Conservation (phyloP, 2,797 vertebrate genomes). For the Etheostoma perlongum region DNA sequence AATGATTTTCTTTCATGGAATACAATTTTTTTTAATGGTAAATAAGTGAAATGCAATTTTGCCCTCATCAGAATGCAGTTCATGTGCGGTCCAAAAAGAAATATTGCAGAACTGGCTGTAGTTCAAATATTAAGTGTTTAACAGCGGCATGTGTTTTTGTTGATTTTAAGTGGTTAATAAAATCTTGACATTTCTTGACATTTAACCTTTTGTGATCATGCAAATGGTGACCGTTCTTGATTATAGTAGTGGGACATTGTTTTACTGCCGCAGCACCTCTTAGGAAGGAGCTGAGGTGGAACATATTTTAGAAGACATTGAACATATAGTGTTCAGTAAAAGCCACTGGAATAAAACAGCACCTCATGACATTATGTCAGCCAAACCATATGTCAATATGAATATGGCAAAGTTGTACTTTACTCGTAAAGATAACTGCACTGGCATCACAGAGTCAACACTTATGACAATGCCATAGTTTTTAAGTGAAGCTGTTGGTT, state of each 20-base stretch:
- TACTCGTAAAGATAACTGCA: background rate
- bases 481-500: background rate
- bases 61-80: constrained; percentile 7
- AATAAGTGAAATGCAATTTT: constrained; percentile 1
- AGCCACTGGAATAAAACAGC: background rate
- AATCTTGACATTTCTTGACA: background rate
- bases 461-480: background rate
- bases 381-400: background rate
- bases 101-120: background rate
- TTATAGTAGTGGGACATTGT: background rate
- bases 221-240: background rate
- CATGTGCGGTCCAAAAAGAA: background rate
- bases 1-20: constrained; percentile 9
- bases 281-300: background rate
- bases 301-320: background rate
- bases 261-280: background rate
- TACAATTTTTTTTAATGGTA: background rate
- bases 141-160: background rate
- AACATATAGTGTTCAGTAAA: background rate
- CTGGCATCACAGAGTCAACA: background rate
- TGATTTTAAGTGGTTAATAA: background rate
- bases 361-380: background rate
- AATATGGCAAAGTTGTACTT: background rate
- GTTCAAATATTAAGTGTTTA: background rate
- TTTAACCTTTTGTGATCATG: background rate